phyloP scores from a whole-genome alignment of 1,140 invertebrate species.

The Drosophila azteca region DNA sequence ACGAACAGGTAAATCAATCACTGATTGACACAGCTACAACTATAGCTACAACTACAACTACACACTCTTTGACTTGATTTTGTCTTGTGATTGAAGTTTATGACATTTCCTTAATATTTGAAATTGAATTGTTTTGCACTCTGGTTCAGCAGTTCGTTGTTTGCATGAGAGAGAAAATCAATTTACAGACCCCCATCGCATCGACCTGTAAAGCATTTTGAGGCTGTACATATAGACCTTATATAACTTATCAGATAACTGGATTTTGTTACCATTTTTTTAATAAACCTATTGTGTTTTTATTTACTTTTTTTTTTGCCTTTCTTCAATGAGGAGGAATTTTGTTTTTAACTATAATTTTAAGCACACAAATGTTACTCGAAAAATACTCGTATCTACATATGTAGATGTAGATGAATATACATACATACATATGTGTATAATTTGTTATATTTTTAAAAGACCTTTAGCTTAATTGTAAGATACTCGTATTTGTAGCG shows the following conservation, averaged over 20 bases:
- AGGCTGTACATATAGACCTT: constrained; percentile 39
- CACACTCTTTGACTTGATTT: constrained; percentile 32
- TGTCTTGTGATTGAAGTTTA: constrained; percentile 47
- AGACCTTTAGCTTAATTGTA: constrained; percentile 32
- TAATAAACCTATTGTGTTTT: constrained; percentile 1
- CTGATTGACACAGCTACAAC: constrained; percentile 25
- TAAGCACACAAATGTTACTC: background rate
- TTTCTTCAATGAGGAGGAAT: constrained; percentile 26
- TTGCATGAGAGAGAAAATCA: constrained; percentile 34
- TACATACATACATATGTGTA: no score
- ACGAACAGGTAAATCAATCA: constrained; percentile 91
- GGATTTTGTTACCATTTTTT: constrained; percentile 9
- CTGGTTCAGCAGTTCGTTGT: constrained; percentile 36
- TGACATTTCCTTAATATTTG: constrained; percentile 17
- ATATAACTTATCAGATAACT: constrained; percentile 21
- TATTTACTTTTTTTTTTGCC: constrained; percentile 19
- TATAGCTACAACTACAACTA: constrained; percentile 1
- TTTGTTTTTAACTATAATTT: background rate
- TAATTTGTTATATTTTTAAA: constrained; percentile 7
- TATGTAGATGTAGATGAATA: no score
- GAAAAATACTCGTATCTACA: background rate
- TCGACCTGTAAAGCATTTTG: constrained; percentile 28
- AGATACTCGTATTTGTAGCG: constrained; percentile 33
- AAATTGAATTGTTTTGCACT: constrained; percentile 32
- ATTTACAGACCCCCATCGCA: constrained; percentile 29